Evolutionary conservation across 2,888 invertebrate species (phyloP).

Genomic region (Neria commutata): DNA sequence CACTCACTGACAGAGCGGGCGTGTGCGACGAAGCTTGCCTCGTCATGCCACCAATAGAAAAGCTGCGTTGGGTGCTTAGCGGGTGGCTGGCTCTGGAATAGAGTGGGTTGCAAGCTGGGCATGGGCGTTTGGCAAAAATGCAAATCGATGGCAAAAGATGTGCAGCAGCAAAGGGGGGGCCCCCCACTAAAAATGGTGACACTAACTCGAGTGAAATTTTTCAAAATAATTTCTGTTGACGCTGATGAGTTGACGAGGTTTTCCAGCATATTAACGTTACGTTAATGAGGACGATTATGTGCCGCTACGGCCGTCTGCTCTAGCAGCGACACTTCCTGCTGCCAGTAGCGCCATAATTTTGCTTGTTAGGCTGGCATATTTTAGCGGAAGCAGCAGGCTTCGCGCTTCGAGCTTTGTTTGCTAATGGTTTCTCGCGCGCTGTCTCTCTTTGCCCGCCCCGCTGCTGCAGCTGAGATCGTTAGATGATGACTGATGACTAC

Average conservation of each 20-base stretch:
- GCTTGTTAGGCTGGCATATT: too few species aligned
- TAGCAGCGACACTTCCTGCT: too few species aligned
- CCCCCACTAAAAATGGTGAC: neutral
- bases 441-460: neutral
- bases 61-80: neutral
- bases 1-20: neutral
- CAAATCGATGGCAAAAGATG: neutral
- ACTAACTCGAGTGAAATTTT: neutral
- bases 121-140: neutral
- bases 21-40: neutral
- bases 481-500: constrained; percentile 45
- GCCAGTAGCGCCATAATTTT: too few species aligned
- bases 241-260: constrained; percentile 51
- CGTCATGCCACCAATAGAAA: neutral
- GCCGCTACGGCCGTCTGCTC: too few species aligned
- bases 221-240: constrained; percentile 40
- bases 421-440: neutral
- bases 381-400: neutral
- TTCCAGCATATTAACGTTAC: constrained; percentile 50
- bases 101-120: neutral
- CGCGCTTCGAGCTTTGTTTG: neutral
- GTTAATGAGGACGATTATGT: constrained; percentile 8
- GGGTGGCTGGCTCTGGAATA: neutral
- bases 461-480: neutral
- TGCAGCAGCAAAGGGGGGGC: neutral